Base-by-base conservation (phyloP, 2,888 invertebrate genomes). In the Ormyrus labotus region DNA sequence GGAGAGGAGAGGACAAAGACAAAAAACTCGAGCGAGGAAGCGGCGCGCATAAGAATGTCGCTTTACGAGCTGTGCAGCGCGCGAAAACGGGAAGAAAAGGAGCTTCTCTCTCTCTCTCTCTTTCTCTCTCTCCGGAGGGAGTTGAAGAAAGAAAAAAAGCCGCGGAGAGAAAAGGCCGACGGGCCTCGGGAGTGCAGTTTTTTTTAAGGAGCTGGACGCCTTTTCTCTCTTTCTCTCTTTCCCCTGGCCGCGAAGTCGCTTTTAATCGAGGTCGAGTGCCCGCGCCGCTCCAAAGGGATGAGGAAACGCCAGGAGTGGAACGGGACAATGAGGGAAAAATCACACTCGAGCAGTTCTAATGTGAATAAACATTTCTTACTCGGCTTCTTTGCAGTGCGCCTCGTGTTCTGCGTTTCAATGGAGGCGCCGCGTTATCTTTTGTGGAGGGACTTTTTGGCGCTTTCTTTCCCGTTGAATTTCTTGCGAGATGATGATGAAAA, bases 251-350 rank as follows among this genome's bases (percentile, higher is more conserved):
- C 47, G 3, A 80, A 82, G 78, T 75, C 75, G 78, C 73, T 82
- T 83, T 34, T 81, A 82, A 83, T 83, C 82, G 82, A 82, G 83
- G 80, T 83, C 80, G 73, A 81, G 80, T 78, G 75, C 11, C 10
- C n/a, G 34, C 34, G 34, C 4, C 34, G 55, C 67, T 68, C 53
- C 51, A 68, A 73, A 61, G 72, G 77, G 75, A 75, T 45, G 50
- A 11, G 51, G 11, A 34, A 50, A 34, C 11, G 60, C 67, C 53
- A 74, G 75, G 68, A 64, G 65, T 47, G 9, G 53, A 53, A 53
- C 47, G 13, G 19, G 45, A 53, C 71, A 71, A 71, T 71, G 51
- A 4, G 51, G 61, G 45, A 61, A 34, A 68, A 60, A 65, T 60
- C 34, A 51, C 55, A 45, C 19, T 45, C 19, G 61, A 48, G n/a